These are phyloP conservation scores for Caracal caracal DNA, from an alignment of 2,113 vertebrate species.

Conservation along the genomic window DNA sequence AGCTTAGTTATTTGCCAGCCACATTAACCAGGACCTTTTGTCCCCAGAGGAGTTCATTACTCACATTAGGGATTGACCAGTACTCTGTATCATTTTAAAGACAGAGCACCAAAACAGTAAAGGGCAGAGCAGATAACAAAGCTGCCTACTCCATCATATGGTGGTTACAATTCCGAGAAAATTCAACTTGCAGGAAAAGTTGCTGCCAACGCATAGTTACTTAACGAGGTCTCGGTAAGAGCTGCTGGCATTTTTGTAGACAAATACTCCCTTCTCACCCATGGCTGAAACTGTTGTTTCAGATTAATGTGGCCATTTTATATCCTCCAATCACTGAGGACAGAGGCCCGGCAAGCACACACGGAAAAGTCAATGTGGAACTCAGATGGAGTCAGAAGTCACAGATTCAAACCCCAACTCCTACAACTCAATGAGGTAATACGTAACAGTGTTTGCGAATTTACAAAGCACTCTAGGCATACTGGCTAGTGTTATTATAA, in stretches of 20 bases:
- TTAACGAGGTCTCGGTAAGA: not conserved
- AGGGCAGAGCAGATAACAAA: conserved; percentile 51
- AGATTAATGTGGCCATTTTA: not conserved
- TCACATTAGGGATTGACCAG: not conserved
- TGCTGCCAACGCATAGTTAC: not conserved
- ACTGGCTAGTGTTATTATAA: not conserved
- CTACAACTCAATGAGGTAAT: not conserved
- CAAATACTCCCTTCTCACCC: not conserved
- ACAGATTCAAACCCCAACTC: not conserved
- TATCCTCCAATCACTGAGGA: not conserved
- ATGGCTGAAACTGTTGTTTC: not conserved
- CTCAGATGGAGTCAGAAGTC: not conserved
- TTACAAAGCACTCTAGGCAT: not conserved
- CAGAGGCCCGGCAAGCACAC: not conserved
- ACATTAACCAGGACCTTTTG: conserved; percentile 44
- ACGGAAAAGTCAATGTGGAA: not conserved
- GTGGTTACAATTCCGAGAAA: conserved; percentile 55
- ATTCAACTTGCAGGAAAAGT: conserved; percentile 34
- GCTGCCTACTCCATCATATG: not conserved
- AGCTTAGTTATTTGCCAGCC: conserved; percentile 18
- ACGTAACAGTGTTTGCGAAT: not conserved
- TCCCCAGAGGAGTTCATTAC: conserved; percentile 28
- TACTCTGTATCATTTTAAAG: conserved; percentile 50
- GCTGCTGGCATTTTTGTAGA: conserved; percentile 2
- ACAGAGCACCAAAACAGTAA: conserved; percentile 35